phyloP scores from a whole-genome alignment of 1,140 invertebrate genomes.

The Drepana arcuata region DNA sequence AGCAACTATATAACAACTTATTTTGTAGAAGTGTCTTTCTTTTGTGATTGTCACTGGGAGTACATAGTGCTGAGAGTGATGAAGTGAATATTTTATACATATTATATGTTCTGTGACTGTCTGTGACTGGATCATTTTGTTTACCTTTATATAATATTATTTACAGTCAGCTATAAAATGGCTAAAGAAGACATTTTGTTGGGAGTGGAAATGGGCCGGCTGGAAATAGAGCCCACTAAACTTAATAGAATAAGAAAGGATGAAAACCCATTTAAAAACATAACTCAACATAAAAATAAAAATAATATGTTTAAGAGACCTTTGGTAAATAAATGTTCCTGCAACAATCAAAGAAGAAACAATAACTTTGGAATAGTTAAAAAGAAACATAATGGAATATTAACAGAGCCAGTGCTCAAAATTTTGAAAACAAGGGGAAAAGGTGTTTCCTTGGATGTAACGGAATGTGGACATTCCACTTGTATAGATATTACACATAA shows the following conservation, averaged over 20 bases:
- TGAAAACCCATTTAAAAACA: conserved; percentile 6
- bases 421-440: conserved; percentile 34
- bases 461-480: too few species aligned
- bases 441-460: too few species aligned
- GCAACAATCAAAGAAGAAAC: conserved; percentile 28
- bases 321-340: conserved; percentile 50
- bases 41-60: too few species aligned
- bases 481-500: too few species aligned
- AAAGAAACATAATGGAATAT: conserved; percentile 47
- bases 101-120: too few species aligned
- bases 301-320: conserved; percentile 4
- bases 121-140: too few species aligned
- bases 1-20: too few species aligned
- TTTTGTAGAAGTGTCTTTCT: too few species aligned
- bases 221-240: conserved; percentile 67
- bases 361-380: conserved; percentile 40
- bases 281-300: conserved; percentile 2
- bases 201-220: conserved; percentile 60
- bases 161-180: conserved; percentile 27
- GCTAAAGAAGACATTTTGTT: conserved; percentile 64
- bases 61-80: too few species aligned
- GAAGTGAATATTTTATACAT: too few species aligned
- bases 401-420: conserved; percentile 58
- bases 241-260: conserved; percentile 7
- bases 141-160: too few species aligned